phyloP scores from a whole-genome alignment of 1,140 invertebrate species.

The Trinorchestia longiramus region DNA sequence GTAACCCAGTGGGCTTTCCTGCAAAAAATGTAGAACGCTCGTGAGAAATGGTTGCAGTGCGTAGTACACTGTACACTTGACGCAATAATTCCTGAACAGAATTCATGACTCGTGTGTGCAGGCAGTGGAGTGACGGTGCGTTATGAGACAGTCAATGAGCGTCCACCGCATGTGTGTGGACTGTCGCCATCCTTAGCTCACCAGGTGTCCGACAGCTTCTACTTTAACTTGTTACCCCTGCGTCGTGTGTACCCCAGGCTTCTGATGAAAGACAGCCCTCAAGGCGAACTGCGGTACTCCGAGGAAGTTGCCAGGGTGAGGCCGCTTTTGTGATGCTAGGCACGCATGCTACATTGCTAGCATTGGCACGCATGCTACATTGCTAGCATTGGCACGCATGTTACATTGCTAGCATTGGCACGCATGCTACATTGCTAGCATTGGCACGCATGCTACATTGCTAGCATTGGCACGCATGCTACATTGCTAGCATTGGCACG shows the following conservation, averaged over 20 bases:
- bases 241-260: conserved; percentile 1
- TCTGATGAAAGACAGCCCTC: not conserved
- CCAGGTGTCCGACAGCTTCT: not conserved
- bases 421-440: too few relatives aligned
- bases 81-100: not conserved
- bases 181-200: not conserved
- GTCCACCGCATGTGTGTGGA: not conserved
- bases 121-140: conserved; percentile 46
- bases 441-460: too few relatives aligned
- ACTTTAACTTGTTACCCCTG: conserved; percentile 28
- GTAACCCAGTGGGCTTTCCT: not conserved
- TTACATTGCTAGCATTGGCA: too few relatives aligned
- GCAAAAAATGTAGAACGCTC: not conserved
- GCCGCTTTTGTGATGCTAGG: not conserved
- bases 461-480: too few relatives aligned
- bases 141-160: conserved; percentile 18
- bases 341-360: too few relatives aligned
- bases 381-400: too few relatives aligned
- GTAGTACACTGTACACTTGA: too few relatives aligned
- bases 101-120: not conserved
- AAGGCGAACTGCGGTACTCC: not conserved
- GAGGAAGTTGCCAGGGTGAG: conserved; percentile 16
- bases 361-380: too few relatives aligned
- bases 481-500: too few relatives aligned
- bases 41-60: not conserved